Base-by-base conservation (phyloP, 1,140 invertebrate genomes). In the Battus philenor region DNA sequence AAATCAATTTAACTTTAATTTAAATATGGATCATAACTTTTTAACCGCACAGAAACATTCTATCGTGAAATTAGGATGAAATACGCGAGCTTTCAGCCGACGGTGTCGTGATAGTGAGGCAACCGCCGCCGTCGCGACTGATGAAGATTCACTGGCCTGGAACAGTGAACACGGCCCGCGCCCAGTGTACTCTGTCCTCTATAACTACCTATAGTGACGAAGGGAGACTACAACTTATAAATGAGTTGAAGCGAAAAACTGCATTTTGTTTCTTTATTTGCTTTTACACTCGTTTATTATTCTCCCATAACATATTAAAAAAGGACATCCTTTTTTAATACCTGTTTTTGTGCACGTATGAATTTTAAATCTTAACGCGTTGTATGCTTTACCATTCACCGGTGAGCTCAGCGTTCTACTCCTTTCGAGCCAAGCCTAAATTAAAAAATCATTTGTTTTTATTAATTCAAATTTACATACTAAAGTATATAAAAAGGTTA, bases 111-210 rank as follows among this genome's bases (percentile, higher is more conserved):
- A 41, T 41, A 27, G 24, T 41, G 38, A 24, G 38, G 36, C 24
- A 27, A 27, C 17, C 11, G 17, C 22, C 36, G 65, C 54, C 68
- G 66, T 65, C 59, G 63, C 63, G 65, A 62, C 55, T 73, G 76
- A 70, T 77, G 75, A 65, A 60, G 65, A 66, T 41, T 55, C 80
- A 84, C 64, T 84, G 75, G 67, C 44, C 39, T 74, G 80, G 80
- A 84, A 81, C 80, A 84, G 31, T 80, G 72, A 76, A 55, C 80
- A 84, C 72, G 62, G 58, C 58, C 58, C 56, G 38, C 62, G 51
- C 48, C 59, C 64, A 50, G 32, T 54, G 43, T 58, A 52, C 24
- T 41, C 54, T 51, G 48, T 52, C 32, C 38, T 17, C 12, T 41
- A 36, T 41, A 41, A 22, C 26, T 29, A 44, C 24, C 8, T 27